These are phyloP conservation scores for Myxocyprinus asiaticus DNA, from an alignment of 2,113 vertebrate species.

Conservation along the genomic window DNA sequence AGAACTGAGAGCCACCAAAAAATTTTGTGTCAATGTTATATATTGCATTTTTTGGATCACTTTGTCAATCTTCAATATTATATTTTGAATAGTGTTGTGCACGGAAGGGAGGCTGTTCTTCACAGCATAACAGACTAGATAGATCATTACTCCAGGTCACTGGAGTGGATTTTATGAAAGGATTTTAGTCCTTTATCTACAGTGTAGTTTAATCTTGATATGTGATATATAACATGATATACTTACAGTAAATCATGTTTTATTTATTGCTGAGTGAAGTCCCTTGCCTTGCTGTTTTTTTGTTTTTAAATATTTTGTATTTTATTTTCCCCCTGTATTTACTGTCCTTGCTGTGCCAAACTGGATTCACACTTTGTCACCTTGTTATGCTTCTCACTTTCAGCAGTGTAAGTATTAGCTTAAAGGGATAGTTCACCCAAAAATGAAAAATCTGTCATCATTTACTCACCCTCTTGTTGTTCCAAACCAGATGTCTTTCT, in stretches of 20 bases:
- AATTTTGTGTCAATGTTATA: slow-evolving; percentile 8
- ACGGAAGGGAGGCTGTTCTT: background rate
- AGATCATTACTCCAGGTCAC: background rate
- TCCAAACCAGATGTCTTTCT: no score
- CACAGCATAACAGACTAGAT: background rate
- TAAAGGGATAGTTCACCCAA: no score
- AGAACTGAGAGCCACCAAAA: slow-evolving; percentile 32
- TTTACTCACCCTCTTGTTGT: no score
- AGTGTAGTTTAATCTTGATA: background rate
- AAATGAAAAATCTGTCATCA: no score
- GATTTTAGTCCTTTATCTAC: background rate
- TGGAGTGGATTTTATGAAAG: no score
- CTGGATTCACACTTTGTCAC: no score
- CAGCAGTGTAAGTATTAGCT: no score
- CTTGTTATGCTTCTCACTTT: no score
- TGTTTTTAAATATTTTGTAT: no score
- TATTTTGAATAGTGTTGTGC: background rate
- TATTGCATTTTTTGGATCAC: slow-evolving; percentile 22
- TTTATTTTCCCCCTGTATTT: no score
- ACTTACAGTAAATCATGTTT: background rate
- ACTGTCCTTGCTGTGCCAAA: background rate
- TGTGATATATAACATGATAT: background rate
- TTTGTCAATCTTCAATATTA: background rate
- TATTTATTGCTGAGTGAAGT: background rate
- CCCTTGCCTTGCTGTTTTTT: no score